Base-by-base conservation (phyloP, 2,113 vertebrate species). In the Oreochromis aureus region DNA sequence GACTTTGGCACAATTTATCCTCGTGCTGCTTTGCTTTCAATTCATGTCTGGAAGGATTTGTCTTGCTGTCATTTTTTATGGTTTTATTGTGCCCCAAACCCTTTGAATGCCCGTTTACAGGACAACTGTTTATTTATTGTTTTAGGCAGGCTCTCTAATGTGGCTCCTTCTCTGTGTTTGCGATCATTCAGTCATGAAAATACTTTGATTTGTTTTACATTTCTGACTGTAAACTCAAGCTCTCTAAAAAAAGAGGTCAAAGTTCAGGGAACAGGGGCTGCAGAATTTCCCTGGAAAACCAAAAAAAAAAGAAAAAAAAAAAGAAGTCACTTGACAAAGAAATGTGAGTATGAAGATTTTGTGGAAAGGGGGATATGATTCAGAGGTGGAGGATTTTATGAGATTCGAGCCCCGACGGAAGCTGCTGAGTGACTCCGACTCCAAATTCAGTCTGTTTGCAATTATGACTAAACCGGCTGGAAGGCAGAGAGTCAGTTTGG, bases 401-500 rank as follows among this genome's bases (percentile, higher is more conserved):
- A 73, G 10, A 44, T 84, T 59, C 10, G 16, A 59, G 59, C 46
- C 48, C 7, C 1, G 83, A 81, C 61, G 5, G 82, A 85, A 92
- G 84, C 80, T 58, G 84, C 3, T 7, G 18, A 86, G 36, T 9
- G 76, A 66, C 85, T 61, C 46, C 0, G 56, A 79, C 85, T 89
- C 56, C 86, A 18, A 58, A 69, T 83, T 66, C 73, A 13, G 94
- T 88, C 94, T 95, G 94, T 34, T 91, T 92, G 84, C 76, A 90
- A 95, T 95, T 94, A 95, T 3, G 53, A 85, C 51, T 32, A 55
- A 90, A 88, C 82, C 53, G 73, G 22, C 53, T 63, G 53, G 58
- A 82, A 80, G 88, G 83, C 73, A 27, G 63, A 55, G 81, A 46
- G 84, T 22, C 4, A 48, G 39, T 66, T 44, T 59, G 69, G 90